These are phyloP conservation scores for Epistrophe eligans DNA, from an alignment of 2,888 invertebrate genomes.

Conservation along the genomic window DNA sequence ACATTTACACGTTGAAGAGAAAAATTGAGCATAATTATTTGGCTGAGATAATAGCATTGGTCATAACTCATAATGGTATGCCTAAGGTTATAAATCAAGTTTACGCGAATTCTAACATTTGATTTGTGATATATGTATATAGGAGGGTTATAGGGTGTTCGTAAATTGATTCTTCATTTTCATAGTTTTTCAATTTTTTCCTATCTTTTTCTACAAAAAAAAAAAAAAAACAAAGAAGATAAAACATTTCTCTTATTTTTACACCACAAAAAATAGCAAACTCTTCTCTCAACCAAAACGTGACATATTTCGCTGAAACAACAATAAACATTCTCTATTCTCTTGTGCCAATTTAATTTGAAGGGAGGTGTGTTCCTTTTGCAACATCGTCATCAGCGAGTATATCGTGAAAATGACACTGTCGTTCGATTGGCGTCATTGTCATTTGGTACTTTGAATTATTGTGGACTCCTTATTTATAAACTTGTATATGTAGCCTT, in stretches of 20 bases:
- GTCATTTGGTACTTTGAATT: slow-evolving; percentile 27
- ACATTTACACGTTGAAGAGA: too few relatives aligned
- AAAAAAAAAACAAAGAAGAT: background rate
- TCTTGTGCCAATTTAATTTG: slow-evolving; percentile 65
- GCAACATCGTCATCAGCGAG: slow-evolving; percentile 53
- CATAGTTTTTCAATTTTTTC: background rate
- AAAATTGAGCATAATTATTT: too few relatives aligned
- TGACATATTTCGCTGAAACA: slow-evolving; percentile 57
- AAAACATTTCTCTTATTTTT: slow-evolving; percentile 19
- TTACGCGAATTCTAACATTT: too few relatives aligned
- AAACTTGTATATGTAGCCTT: background rate
- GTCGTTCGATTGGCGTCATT: slow-evolving; percentile 67
- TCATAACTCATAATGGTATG: too few relatives aligned
- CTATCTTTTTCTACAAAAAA: background rate
- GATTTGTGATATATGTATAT: too few relatives aligned
- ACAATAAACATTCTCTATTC: slow-evolving; percentile 36
- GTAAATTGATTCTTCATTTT: background rate
- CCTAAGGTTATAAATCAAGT: too few relatives aligned
- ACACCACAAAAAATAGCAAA: slow-evolving; percentile 24
- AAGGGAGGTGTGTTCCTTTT: slow-evolving; percentile 72
- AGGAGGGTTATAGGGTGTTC: background rate
- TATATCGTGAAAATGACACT: slow-evolving; percentile 46
- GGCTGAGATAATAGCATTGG: too few relatives aligned
- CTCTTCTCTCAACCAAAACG: slow-evolving; percentile 55
- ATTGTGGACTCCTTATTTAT: background rate